phyloP scores from a whole-genome alignment of 2,797 vertebrate species.

The Mormyrus hasselquistii region DNA sequence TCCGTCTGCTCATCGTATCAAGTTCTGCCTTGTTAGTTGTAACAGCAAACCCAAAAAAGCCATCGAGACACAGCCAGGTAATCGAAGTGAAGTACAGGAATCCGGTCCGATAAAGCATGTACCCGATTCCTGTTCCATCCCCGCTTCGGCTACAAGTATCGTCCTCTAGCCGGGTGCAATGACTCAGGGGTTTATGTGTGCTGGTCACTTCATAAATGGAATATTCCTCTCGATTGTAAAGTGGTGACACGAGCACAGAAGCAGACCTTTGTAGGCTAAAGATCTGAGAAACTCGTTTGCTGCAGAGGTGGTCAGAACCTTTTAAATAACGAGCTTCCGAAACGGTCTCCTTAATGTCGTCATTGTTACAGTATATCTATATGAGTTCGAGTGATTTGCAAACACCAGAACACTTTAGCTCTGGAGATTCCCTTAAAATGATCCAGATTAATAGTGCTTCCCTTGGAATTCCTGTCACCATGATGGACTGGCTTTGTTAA shows the following conservation, averaged over 20 bases:
- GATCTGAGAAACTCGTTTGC: neutral
- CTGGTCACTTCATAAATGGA: neutral
- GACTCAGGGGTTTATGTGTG: conserved; percentile 3
- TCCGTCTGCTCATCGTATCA: neutral
- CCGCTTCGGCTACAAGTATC: neutral
- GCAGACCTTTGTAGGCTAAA: neutral
- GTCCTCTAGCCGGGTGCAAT: neutral
- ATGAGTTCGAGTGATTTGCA: neutral
- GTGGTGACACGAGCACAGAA: neutral
- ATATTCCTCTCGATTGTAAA: neutral
- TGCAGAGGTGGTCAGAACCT: neutral
- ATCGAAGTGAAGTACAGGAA: neutral
- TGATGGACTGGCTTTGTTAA: neutral
- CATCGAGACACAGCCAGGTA: neutral
- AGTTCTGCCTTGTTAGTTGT: neutral
- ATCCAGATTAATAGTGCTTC: neutral
- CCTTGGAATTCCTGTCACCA: neutral
- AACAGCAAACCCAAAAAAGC: neutral
- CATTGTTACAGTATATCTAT: neutral
- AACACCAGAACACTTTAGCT: neutral
- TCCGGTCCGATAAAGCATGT: neutral
- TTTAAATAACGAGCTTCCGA: neutral
- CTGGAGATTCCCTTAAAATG: neutral
- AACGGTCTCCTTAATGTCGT: neutral
- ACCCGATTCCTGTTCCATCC: neutral